Evolutionary conservation across 2,797 vertebrate genomes (phyloP), one percentile per base, ranked within the genome.

Genomic region (Rhyacichthys aspro): DNA sequence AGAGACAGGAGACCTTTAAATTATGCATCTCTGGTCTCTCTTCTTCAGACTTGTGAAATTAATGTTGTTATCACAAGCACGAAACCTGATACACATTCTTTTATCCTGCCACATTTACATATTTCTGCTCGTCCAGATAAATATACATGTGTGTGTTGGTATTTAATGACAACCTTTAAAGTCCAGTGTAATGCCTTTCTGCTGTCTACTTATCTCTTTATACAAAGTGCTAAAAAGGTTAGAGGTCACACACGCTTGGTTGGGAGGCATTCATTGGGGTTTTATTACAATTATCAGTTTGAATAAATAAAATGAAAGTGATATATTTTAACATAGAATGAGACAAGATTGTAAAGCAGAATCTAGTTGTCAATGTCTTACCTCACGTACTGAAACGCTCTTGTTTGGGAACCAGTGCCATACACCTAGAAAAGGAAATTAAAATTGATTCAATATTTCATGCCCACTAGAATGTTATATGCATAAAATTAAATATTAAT

Each of bases 341-440:
- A 53, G 18, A 11, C 32, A 53, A 23, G 17, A 38, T 18, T 18
- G 9, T 11, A 14, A 42, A 49, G 41, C 1, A 4, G 8, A 15
- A 33, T 43, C 8, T 18, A 42, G 33, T 46, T 2, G 8, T 23
- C 17, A 48, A 15, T n/a, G n/a, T 43, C 17, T 1, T 79, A 99
- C 98, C 98, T 99, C 59, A 99, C 98, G 37, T 99, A 99, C 65
- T 99, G 98, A 85, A 99, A 99, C 3, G 98, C 96, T 89, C 98
- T 93, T 0, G 97, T 99, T 83, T 99, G 98, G 55, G 95, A 95
- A 72, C 98, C 98, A 17, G 94, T 92, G 36, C 98, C 97, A 16
- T 99, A 99, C 0, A 99, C 96, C 98, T 99, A 71, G 1, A 59
- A 72, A 36, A 54, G 12, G 15, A 43, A 9, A 58, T 19, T 11